Conservation (phyloP, 2,888 invertebrate species). For the Argyra leucocephala region DNA sequence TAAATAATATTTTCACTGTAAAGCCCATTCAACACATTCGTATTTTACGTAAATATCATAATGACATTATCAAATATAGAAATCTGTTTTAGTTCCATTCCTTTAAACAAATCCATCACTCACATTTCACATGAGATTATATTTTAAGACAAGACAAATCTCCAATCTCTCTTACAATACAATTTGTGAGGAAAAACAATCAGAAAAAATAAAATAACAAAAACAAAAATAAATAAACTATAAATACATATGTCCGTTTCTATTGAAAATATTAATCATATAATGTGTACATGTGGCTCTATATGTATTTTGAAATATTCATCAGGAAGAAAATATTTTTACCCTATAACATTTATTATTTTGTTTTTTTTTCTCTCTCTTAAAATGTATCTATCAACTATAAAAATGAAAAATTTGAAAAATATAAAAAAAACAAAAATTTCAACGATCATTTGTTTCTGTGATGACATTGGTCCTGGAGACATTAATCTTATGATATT, state of each 20-base stretch:
- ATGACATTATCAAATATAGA: not conserved
- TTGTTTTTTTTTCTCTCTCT: too few relatives aligned
- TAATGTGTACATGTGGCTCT: too few relatives aligned
- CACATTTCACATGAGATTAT: constrained; percentile 1
- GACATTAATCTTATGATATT: constrained; percentile 2
- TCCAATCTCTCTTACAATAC: not conserved
- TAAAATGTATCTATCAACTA: too few relatives aligned
- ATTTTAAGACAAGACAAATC: not conserved
- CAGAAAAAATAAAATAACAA: not conserved
- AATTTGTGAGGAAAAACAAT: not conserved
- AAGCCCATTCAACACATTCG: too few relatives aligned
- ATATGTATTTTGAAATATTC: too few relatives aligned
- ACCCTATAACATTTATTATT: too few relatives aligned
- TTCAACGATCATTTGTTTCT: not conserved
- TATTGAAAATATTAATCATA: not conserved
- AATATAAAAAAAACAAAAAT: not conserved
- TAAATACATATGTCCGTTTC: not conserved
- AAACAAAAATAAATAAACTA: not conserved
- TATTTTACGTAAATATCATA: too few relatives aligned
- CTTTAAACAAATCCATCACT: not conserved
- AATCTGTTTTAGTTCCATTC: not conserved
- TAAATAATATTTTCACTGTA: too few relatives aligned
- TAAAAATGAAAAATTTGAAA: not conserved
- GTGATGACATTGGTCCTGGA: not conserved
- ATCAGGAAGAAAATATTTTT: too few relatives aligned